phyloP scores from a whole-genome alignment of 2,888 invertebrate species.

The Trachelus tabidus region DNA sequence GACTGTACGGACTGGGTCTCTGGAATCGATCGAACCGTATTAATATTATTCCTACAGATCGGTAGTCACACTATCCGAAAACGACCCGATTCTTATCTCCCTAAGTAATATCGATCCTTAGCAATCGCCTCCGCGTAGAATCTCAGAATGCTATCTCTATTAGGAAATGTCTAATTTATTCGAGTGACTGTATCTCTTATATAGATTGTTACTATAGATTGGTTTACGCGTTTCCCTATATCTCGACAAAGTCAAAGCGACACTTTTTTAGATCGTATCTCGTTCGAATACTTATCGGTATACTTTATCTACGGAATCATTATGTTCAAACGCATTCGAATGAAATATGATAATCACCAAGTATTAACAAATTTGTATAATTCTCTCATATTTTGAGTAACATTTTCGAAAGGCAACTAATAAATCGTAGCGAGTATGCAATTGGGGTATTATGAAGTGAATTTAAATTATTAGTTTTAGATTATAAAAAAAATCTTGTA shows the following conservation, averaged over 20 bases:
- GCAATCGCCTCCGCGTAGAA: background rate
- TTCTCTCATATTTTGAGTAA: background rate
- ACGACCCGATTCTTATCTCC: background rate
- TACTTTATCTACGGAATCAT: background rate
- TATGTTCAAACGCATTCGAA: background rate
- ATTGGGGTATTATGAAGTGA: background rate
- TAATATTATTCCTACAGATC: background rate
- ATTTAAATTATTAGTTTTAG: background rate
- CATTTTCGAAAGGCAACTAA: background rate
- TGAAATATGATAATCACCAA: background rate
- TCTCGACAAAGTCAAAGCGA: background rate
- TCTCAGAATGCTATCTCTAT: background rate
- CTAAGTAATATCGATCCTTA: background rate
- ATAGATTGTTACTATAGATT: background rate
- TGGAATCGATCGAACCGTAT: background rate
- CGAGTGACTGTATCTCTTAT: background rate
- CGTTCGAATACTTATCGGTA: background rate
- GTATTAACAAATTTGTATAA: background rate
- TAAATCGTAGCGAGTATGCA: background rate
- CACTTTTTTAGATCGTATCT: background rate
- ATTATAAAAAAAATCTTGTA: background rate
- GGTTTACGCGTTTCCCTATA: background rate
- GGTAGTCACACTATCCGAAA: background rate
- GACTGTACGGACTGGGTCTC: background rate
- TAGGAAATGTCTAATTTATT: slow-evolving; percentile 10